A percentile compares a stretch with the other conserved stretches of the same genome.
phyloP scores from a whole-genome alignment of 2,888 invertebrate species.

The Gymnocheta viridis region DNA sequence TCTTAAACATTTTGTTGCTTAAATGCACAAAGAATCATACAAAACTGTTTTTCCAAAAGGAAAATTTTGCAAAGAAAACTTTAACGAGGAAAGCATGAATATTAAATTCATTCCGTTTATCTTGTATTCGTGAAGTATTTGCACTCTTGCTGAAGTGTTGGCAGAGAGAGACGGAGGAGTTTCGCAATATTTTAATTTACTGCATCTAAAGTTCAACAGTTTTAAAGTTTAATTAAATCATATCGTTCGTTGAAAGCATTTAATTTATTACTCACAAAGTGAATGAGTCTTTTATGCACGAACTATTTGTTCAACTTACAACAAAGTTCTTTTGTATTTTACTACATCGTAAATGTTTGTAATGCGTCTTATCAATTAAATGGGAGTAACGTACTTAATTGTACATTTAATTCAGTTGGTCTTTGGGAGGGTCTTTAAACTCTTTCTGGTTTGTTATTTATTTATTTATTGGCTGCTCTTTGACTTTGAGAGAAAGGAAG shows the following conservation, averaged over 20 bases:
- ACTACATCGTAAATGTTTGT: conserved; percentile 13
- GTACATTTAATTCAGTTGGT: background rate
- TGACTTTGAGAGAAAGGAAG: background rate
- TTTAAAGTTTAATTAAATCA: conserved; percentile 55
- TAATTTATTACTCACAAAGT: conserved; percentile 11
- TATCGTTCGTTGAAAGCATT: background rate
- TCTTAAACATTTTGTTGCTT: conserved; percentile 1
- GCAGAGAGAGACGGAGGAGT: background rate
- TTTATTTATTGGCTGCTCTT: background rate
- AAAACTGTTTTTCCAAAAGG: background rate
- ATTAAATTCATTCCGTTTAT: conserved; percentile 15
- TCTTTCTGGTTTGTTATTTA: background rate
- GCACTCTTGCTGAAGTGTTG: background rate
- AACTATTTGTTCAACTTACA: conserved; percentile 11
- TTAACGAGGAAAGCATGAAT: background rate
- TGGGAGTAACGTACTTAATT: conserved; percentile 27
- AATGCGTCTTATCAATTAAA: conserved; percentile 43
- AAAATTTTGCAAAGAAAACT: conserved; percentile 7
- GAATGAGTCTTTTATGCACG: background rate
- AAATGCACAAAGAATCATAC: background rate
- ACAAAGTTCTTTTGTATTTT: conserved; percentile 1
- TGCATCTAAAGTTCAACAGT: conserved; percentile 43
- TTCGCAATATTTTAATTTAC: background rate
- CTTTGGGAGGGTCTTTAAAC: conserved; percentile 3
- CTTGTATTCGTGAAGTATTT: background rate